Base-by-base conservation (phyloP, 2,888 invertebrate genomes). In the Acrobasis consociella region DNA sequence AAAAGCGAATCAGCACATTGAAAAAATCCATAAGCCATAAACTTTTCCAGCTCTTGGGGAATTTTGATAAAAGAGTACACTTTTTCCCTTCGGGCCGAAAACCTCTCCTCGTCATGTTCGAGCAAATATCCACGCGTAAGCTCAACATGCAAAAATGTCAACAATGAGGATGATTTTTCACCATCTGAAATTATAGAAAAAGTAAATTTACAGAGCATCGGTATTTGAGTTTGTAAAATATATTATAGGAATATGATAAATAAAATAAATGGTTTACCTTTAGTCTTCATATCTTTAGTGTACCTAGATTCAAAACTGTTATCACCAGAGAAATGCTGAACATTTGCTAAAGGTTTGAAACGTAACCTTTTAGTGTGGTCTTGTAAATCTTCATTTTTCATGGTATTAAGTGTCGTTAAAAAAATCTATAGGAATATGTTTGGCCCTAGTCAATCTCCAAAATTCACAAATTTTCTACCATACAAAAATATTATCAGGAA, bases 1-100 rank as follows among this genome's bases (percentile, higher is more conserved):
- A 99, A 93, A 87, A 99, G 98, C 17, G 99, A 99, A 90, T 99
- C 99, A 38, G 97, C 96, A 91, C 99, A 99, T 88, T 97, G 97
- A 87, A 98, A 96, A 78, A 98, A 97, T 42, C 98, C 99, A 91
- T 98, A 99, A 0, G 94, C 94, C 96, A 99, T 97, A 78, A 98
- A 98, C 76, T 97, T 96, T 80, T 98, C 98, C 49, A 97, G 93
- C 89, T 99, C 97, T 74, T 96, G 94, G 2, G 99, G 98, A 81
- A 99, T 98, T 91, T 97, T 97, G 93, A 99, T 96, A 82, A 99
- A 99, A 0, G 98, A 98, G 85, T 99, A 99, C 55, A 99, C 97
- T 91, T 98, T 97, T 82, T 99, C 97, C 65, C 99, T 93, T 69
- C 99, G 95, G 2, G 98, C 98, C 31, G 97, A 96, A 87, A 97